Percentiles rank a stretch among this genome's conserved stretches.
phyloP scores from a whole-genome alignment of 2,888 invertebrate species.

The Nomada lathburiana region DNA sequence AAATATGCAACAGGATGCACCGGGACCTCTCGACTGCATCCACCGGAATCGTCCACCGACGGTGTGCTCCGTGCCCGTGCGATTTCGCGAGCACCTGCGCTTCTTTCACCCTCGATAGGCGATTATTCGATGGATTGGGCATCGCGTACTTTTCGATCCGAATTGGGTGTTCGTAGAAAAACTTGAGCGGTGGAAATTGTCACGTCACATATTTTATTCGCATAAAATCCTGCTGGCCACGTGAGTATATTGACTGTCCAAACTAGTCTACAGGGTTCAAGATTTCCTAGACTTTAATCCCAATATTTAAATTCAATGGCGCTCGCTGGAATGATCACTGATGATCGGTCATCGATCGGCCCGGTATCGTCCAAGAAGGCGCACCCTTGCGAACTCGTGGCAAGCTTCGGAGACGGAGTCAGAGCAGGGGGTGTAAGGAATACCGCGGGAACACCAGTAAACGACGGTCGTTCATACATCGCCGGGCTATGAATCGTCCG shows the following conservation, averaged over 20 bases:
- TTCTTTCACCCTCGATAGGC: slow-evolving; percentile 23
- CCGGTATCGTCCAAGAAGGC: neutral
- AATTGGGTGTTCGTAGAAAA: no score
- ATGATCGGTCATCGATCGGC: slow-evolving; percentile 17
- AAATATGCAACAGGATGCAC: slow-evolving; percentile 80
- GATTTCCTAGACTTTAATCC: no score
- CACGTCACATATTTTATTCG: no score
- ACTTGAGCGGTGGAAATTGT: no score
- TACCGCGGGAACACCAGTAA: slow-evolving; percentile 77
- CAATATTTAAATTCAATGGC: no score
- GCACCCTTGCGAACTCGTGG: neutral
- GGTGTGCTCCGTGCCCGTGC: slow-evolving; percentile 17
- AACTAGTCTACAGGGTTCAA: no score
- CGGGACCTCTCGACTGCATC: slow-evolving; percentile 69
- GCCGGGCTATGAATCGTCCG: slow-evolving; percentile 82
- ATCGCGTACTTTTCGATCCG: no score
- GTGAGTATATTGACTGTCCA: no score
- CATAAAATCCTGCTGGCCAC: no score
- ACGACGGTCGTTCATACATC: slow-evolving; percentile 80
- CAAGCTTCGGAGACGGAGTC: neutral
- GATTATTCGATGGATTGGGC: neutral
- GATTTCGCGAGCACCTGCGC: slow-evolving; percentile 51
- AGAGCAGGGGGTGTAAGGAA: slow-evolving; percentile 23
- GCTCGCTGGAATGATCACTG: no score
- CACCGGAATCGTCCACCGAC: slow-evolving; percentile 69